A percentile compares a stretch with the other conserved stretches of the same genome.
phyloP scores from a whole-genome alignment of 2,888 invertebrate species.

The Hypolimnas misippus region DNA sequence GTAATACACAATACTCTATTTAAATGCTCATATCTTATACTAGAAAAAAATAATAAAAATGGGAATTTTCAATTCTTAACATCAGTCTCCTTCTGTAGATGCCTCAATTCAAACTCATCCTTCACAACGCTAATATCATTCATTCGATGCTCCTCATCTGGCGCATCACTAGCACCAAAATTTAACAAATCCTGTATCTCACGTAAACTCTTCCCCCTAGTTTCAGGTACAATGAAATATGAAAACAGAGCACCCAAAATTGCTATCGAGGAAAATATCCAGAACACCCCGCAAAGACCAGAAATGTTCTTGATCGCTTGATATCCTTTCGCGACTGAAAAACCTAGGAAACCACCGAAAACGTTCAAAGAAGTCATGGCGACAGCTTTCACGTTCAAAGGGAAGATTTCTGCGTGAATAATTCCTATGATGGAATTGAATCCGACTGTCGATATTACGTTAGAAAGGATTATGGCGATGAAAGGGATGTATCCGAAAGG shows the following conservation, averaged over 20 bases:
- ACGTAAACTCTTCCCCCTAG: slow-evolving; percentile 81
- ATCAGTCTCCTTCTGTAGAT: slow-evolving; percentile 20
- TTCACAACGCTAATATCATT: slow-evolving; percentile 20
- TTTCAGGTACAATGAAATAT: slow-evolving; percentile 80
- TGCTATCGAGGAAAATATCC: slow-evolving; percentile 70
- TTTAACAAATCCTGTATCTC: slow-evolving; percentile 82
- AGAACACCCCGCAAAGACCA: slow-evolving; percentile 78
- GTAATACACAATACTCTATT: background rate
- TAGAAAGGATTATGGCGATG: slow-evolving; percentile 64
- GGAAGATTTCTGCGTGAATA: slow-evolving; percentile 79
- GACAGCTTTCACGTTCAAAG: slow-evolving; percentile 81
- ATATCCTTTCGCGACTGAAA: slow-evolving; percentile 76
- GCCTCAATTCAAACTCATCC: slow-evolving; percentile 26
- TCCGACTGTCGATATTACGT: slow-evolving; percentile 64
- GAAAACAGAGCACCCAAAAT: slow-evolving; percentile 77
- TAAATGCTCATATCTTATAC: background rate
- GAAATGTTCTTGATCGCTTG: slow-evolving; percentile 72
- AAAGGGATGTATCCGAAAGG: slow-evolving; percentile 65
- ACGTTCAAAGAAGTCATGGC: slow-evolving; percentile 77
- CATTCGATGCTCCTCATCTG: slow-evolving; percentile 39
- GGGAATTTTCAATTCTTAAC: slow-evolving; percentile 4
- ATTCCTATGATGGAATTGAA: slow-evolving; percentile 76
- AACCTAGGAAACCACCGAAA: slow-evolving; percentile 74
- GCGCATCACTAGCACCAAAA: slow-evolving; percentile 57
- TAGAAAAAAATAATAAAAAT: background rate